Conservation (phyloP, 2,113 vertebrate genomes). For the Gymnocephalus cernua region DNA sequence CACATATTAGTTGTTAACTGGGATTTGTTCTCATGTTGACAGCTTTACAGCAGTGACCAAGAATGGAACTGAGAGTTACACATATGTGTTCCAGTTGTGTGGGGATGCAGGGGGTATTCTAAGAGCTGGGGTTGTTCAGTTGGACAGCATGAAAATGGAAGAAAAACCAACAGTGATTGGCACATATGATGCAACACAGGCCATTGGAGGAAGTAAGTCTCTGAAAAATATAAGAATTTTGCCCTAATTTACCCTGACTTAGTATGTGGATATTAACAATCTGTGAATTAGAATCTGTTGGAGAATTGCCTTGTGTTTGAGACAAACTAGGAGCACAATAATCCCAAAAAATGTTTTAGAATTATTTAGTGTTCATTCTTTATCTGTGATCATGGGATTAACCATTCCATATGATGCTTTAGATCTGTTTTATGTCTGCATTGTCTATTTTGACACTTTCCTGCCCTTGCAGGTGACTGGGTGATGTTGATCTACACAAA, state of each 20-base stretch:
- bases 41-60: slow-evolving; percentile 51
- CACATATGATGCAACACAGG: slow-evolving; percentile 86
- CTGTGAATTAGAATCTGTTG: background rate
- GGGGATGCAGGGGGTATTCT: slow-evolving; percentile 82
- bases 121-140: slow-evolving; percentile 88
- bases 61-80: slow-evolving; percentile 67
- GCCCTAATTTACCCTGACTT: background rate
- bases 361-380: background rate
- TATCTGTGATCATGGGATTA: background rate
- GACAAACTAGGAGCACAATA: background rate
- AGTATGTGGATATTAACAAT: background rate
- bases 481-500: slow-evolving; percentile 91
- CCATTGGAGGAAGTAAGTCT: slow-evolving; percentile 90
- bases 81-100: slow-evolving; percentile 91
- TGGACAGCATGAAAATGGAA: slow-evolving; percentile 22
- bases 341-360: background rate
- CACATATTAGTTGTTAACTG: background rate
- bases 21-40: slow-evolving; percentile 30
- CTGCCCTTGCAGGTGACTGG: slow-evolving; percentile 89
- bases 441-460: slow-evolving; percentile 24
- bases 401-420: background rate
- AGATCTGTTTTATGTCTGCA: slow-evolving; percentile 12
- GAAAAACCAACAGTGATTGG: slow-evolving; percentile 83
- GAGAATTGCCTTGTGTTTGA: background rate
- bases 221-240: background rate